These are phyloP conservation scores for Basileuterus tristriatus DNA, from an alignment of 2,797 vertebrate species.

Conservation along the genomic window DNA sequence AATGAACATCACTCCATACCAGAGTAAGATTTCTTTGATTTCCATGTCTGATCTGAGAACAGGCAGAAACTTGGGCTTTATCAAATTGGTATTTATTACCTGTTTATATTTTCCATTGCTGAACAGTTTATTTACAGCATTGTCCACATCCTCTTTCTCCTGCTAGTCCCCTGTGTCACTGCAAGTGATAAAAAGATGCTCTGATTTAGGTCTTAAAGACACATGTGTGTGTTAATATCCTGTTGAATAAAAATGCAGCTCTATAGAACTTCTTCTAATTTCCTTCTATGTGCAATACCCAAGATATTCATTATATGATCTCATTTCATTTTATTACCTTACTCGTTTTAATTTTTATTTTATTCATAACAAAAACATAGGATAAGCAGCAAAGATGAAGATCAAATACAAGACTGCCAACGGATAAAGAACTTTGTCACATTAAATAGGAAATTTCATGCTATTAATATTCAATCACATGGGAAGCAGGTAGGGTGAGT, in stretches of 20 bases:
- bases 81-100: background rate
- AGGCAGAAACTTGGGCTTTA: background rate
- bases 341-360: slow-evolving; percentile 54
- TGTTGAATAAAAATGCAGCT: slow-evolving; percentile 60
- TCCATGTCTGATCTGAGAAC: background rate
- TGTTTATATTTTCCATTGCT: background rate
- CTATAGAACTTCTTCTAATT: slow-evolving; percentile 61
- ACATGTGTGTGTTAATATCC: slow-evolving; percentile 67
- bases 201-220: slow-evolving; percentile 35
- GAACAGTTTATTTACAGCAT: background rate
- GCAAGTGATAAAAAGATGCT: slow-evolving; percentile 59
- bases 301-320: slow-evolving; percentile 43
- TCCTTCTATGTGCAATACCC: slow-evolving; percentile 59
- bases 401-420: slow-evolving; percentile 8
- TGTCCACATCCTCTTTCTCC: background rate
- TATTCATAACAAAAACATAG: slow-evolving; percentile 56
- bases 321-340: slow-evolving; percentile 61
- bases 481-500: background rate
- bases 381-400: slow-evolving; percentile 11
- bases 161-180: background rate
- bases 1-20: fast-evolving
- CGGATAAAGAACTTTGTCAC: slow-evolving; percentile 39
- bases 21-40: background rate
- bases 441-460: slow-evolving; percentile 45
- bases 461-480: slow-evolving; percentile 10